A percentile compares a stretch with the other conserved stretches of the same genome.
phyloP scores from a whole-genome alignment of 1,140 invertebrate species.

The Eurosta solidaginis region DNA sequence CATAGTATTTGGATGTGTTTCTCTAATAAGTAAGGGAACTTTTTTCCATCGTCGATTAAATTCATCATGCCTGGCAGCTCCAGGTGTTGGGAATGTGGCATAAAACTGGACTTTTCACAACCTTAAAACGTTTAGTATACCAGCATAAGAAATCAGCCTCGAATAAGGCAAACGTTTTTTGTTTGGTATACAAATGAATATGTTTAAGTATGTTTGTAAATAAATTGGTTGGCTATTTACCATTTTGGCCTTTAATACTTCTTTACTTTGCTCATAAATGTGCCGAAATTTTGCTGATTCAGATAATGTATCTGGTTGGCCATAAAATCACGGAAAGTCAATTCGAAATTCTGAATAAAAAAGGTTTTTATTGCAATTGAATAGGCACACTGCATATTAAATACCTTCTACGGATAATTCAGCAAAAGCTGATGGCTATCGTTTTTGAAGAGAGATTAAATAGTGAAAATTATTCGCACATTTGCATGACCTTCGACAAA shows the following conservation, averaged over 20 bases:
- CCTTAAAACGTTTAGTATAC: no score
- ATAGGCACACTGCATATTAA: background rate
- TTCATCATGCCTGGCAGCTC: no score
- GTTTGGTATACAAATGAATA: background rate
- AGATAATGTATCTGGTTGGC: background rate
- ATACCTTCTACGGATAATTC: background rate
- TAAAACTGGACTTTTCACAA: no score
- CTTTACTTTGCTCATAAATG: background rate
- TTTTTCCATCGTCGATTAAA: no score
- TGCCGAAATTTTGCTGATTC: background rate
- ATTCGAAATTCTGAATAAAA: background rate
- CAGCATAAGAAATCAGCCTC: no score
- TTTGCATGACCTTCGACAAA: background rate
- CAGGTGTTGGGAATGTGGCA: no score
- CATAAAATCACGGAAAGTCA: background rate
- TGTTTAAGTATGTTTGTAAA: background rate
- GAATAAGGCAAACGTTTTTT: no score
- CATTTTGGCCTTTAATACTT: background rate
- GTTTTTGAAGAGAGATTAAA: background rate
- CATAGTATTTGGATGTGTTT: no score
- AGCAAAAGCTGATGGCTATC: background rate
- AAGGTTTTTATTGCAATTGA: background rate
- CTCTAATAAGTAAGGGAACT: no score
- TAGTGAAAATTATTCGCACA: background rate
- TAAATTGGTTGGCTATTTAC: constrained; percentile 9